Base-by-base conservation (phyloP, 30 jellyfish, hydroid and myxozoan species). In the Cassiopea xamachana region DNA sequence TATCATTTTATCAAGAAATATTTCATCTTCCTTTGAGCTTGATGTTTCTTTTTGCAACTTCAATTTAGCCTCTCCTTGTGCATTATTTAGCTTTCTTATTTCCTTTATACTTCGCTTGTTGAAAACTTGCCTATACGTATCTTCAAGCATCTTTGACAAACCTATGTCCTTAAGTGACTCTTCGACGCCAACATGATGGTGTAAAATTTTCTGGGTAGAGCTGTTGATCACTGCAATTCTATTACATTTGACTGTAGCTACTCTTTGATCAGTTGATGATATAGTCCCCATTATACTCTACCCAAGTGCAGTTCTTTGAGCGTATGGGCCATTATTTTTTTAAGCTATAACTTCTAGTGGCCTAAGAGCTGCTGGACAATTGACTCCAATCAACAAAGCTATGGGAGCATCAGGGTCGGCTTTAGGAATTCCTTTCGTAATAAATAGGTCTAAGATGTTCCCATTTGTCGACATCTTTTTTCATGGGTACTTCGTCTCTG, bases 301-400 rank as follows among this genome's bases (percentile, higher is more conserved):
- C 46, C 81, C 89, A 80, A 80, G 80, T 4, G 89, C 80, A 80
- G 89, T 80, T 64, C 89, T 80, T 80, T 58, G 80, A 3, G 91
- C 91, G 27, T 15, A 81, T 27, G 90, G 90, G 86, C 85, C 90
- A 45, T 43, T 46, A 48, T 81, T 51, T 61, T 60, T 27, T 7
- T 51, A 39, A 68, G 51, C 39, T 16, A 81, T 62, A 16, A 81
- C 83, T 61, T 81, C 69, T 7, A 58, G 45, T 15, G 86, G 90
- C 43, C 71, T 51, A 39, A 81, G 82, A 4, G 90, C 90, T n/a
- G 64, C 60, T 15, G 90, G 90, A 68, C 90, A 81, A 47, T 62
- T 81, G 67, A 46, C 84, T 27, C 86, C 90, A 68, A 59, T 81
- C 44, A 81, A 50, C 82, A 81, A 60, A 81, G 73, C 90, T 13